Conservation (phyloP, 2,113 vertebrate species). For the Sebastes schlegelii region DNA sequence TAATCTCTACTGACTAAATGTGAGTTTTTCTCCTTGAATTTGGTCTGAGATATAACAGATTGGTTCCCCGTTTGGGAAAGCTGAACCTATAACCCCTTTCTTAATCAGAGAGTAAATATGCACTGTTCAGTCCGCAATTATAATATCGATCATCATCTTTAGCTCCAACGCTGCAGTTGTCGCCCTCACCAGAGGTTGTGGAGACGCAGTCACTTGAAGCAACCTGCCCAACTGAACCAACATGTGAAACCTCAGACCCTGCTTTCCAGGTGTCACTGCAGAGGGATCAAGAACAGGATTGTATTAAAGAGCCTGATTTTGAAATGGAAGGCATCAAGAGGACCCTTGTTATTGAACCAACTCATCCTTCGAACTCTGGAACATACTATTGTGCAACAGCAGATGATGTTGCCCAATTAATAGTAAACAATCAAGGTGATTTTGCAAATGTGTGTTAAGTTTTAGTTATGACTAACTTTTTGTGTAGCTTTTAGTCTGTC, state of each 20-base stretch:
- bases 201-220: slow-evolving; percentile 74
- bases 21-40: slow-evolving; percentile 50
- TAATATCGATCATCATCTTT: slow-evolving; percentile 78
- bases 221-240: slow-evolving; percentile 57
- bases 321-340: slow-evolving; percentile 80
- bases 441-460: slow-evolving; percentile 47
- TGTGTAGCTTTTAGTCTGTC: slow-evolving; percentile 48
- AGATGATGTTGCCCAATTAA: slow-evolving; percentile 90
- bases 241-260: slow-evolving; percentile 82
- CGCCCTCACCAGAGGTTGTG: slow-evolving; percentile 68
- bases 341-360: slow-evolving; percentile 86
- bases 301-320: slow-evolving; percentile 80
- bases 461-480: slow-evolving; percentile 67
- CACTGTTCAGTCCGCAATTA: slow-evolving; percentile 71
- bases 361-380: slow-evolving; percentile 87
- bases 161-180: slow-evolving; percentile 78
- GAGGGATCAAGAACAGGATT: slow-evolving; percentile 86
- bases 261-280: slow-evolving; percentile 85
- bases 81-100: slow-evolving; percentile 50
- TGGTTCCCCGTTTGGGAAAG: slow-evolving; percentile 46
- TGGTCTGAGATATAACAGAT: slow-evolving; percentile 55
- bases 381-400: slow-evolving; percentile 90
- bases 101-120: slow-evolving; percentile 59
- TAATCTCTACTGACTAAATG: slow-evolving; percentile 47
- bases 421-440: slow-evolving; percentile 90